Evolutionary conservation across 2,797 vertebrate genomes (phyloP).

Genomic region (Carapus acus): DNA sequence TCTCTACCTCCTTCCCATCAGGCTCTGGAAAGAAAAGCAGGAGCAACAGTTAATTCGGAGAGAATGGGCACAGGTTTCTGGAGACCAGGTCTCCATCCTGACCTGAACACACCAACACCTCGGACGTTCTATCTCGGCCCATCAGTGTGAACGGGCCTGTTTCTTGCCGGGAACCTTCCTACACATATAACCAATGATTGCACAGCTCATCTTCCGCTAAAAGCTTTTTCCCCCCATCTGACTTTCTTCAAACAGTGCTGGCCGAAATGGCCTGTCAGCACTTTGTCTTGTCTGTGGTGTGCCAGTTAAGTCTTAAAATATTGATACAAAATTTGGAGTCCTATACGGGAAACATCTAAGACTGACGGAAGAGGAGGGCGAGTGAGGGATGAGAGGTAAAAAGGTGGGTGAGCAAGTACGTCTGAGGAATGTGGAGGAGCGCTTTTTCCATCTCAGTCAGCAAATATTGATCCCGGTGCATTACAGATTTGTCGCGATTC

Average conservation of each 20-base stretch:
- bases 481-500: no score
- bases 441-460: no score
- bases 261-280: slow-evolving; percentile 33
- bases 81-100: not conserved
- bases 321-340: slow-evolving; percentile 32
- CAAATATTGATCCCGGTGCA: no score
- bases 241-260: not conserved
- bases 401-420: slow-evolving; percentile 1
- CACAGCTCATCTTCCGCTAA: slow-evolving; percentile 18
- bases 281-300: slow-evolving; percentile 4
- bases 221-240: slow-evolving; percentile 7
- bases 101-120: slow-evolving; percentile 1
- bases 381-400: slow-evolving; percentile 8
- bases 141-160: not conserved
- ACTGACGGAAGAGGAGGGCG: slow-evolving; percentile 19
- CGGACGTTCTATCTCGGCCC: not conserved
- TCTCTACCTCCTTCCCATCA: slow-evolving; percentile 70
- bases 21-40: slow-evolving; percentile 55
- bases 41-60: not conserved
- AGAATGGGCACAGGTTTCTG: no score
- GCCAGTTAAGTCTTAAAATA: slow-evolving; percentile 37
- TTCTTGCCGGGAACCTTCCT: slow-evolving; percentile 26
- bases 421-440: not conserved
- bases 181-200: slow-evolving; percentile 24
- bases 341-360: slow-evolving; percentile 8